Conservation (phyloP, 2,888 invertebrate species). For the Eupithecia dodoneata region DNA sequence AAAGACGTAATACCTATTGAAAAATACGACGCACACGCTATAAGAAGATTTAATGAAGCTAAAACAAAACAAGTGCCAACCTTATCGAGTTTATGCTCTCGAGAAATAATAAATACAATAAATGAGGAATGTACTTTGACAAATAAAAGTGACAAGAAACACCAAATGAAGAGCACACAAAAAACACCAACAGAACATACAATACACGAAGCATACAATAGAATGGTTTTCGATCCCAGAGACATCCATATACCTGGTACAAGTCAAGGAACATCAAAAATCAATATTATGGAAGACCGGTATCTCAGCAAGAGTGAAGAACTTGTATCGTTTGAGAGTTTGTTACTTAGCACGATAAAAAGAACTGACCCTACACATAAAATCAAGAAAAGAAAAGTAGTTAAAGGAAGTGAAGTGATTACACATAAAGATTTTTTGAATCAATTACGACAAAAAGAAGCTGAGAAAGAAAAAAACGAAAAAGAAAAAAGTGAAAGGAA, state of each 20-base stretch:
- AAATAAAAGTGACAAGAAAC: no score
- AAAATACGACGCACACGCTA: constrained; percentile 12
- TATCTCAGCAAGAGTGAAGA: constrained; percentile 5
- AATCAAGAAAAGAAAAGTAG: constrained; percentile 15
- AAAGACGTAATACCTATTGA: constrained; percentile 8
- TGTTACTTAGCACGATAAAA: constrained; percentile 14
- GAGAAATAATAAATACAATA: no score
- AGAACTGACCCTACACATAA: constrained; percentile 10
- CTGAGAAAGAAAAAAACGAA: constrained; percentile 6
- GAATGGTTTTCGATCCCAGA: no score
- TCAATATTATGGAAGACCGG: constrained; percentile 11
- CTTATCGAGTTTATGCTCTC: no score
- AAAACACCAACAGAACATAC: no score
- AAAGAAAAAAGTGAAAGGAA: constrained; percentile 10
- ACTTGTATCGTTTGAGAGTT: constrained; percentile 11
- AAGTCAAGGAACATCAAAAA: neutral
- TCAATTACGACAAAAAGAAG: constrained; percentile 9
- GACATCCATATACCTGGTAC: no score
- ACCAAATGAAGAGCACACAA: no score
- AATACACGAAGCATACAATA: no score
- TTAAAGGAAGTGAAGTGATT: constrained; percentile 17
- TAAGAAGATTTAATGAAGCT: no score
- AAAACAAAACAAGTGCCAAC: no score
- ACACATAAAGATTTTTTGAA: constrained; percentile 15
- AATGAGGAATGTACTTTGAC: no score